These are phyloP conservation scores for Trimorus sp. DNA, from an alignment of 2,888 invertebrate genomes.

Conservation along the genomic window DNA sequence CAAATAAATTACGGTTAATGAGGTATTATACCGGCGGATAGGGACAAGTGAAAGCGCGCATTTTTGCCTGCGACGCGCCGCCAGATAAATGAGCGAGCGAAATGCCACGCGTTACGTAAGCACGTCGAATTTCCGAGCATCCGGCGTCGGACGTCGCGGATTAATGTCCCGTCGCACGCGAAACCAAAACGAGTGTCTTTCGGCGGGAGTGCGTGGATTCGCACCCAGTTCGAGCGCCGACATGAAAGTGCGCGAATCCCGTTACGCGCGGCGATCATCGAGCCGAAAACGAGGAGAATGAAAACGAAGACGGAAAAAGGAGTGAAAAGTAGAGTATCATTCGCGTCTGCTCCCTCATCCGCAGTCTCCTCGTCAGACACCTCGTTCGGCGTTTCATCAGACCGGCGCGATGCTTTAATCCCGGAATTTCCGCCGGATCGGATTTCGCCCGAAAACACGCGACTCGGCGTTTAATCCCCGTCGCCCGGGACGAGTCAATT, in stretches of 20 bases:
- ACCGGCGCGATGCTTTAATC: neutral
- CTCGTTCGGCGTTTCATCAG: constrained; percentile 52
- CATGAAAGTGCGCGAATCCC: constrained; percentile 69
- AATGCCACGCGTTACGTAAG: constrained; percentile 34
- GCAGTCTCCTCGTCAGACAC: constrained; percentile 52
- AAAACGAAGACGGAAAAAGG: constrained; percentile 23
- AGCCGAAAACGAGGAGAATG: constrained; percentile 41
- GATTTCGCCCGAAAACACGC: too few relatives aligned
- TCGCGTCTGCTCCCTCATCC: constrained; percentile 49
- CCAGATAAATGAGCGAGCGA: constrained; percentile 28
- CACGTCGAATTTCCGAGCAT: neutral
- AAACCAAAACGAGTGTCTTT: too few relatives aligned
- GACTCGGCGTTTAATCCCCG: too few relatives aligned
- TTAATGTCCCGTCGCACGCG: too few relatives aligned
- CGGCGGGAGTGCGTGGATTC: too few relatives aligned
- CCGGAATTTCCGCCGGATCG: neutral
- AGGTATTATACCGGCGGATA: constrained; percentile 51
- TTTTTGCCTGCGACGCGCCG: constrained; percentile 14
- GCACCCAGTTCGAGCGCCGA: constrained; percentile 50
- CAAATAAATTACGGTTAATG: constrained; percentile 62
- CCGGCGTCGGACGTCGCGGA: too few relatives aligned
- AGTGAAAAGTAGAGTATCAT: constrained; percentile 43
- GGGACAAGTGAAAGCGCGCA: constrained; percentile 47
- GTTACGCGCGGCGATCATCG: constrained; percentile 57
- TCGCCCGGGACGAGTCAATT: neutral